A percentile compares a stretch with the other conserved stretches of the same genome.
Conservation (phyloP, 2,113 vertebrate species). For the Lonchura striata region DNA sequence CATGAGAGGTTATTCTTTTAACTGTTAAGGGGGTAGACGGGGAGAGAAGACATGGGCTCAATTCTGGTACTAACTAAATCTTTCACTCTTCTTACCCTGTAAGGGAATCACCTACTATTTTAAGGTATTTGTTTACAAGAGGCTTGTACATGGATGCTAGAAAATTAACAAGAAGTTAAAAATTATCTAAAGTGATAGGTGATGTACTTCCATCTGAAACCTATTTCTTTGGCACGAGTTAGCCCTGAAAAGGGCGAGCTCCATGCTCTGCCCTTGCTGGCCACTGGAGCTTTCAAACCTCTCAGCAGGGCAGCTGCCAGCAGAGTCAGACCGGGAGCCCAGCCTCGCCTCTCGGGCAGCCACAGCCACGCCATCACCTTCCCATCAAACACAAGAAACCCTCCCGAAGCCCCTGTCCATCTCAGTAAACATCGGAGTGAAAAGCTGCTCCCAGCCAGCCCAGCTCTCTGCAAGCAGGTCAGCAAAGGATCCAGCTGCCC, state of each 20-base stretch:
- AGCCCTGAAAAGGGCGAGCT: background rate
- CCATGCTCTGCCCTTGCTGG: accelerated
- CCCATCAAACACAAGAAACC: background rate
- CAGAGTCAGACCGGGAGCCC: background rate
- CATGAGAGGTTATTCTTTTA: background rate
- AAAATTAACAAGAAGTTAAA: background rate
- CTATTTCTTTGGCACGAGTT: background rate
- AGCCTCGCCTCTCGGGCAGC: background rate
- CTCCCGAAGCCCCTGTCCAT: background rate
- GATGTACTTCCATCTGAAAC: background rate
- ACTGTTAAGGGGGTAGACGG: background rate
- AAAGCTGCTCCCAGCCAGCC: background rate
- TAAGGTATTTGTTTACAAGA: background rate
- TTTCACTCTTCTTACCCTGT: background rate
- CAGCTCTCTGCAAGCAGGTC: background rate
- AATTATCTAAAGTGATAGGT: background rate
- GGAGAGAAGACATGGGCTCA: background rate
- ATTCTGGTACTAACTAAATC: background rate
- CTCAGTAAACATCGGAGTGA: background rate
- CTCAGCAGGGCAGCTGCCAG: accelerated
- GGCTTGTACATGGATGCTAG: background rate
- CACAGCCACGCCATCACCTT: background rate
- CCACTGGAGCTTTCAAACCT: background rate
- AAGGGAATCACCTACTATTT: background rate
- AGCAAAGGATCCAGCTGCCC: background rate